Base-by-base conservation (phyloP, 2,888 invertebrate genomes). In the Dioctria rufipes region DNA sequence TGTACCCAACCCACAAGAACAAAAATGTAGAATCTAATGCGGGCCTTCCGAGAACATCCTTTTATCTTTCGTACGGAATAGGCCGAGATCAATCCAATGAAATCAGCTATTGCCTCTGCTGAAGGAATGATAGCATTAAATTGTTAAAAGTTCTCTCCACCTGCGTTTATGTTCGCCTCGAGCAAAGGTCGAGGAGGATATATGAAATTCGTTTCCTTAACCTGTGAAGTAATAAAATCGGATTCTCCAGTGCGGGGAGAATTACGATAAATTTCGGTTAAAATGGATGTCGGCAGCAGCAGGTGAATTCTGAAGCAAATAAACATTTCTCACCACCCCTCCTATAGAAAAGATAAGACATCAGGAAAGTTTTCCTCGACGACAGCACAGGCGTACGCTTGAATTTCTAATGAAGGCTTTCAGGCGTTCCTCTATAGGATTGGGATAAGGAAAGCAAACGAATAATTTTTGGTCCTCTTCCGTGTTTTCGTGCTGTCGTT, bases 101-200 rank as follows among this genome's bases (percentile, higher is more conserved):
- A 54, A 54, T 54, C 11, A 4, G 11, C 54, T 11, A 54, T 54
- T 54, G 54, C 54, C 9, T 54, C 54, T 25, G 25, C 25, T 11
- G 54, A 54, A 54, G 54, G 54, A 8, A n/a, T 54, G 54, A 54
- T 54, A 54, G 11, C 54, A 54, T 54, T 54, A 54, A 54, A 54
- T 54, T 54, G 54, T 54, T 54, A 54, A 54, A 54, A 54, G 54
- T 54, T 54, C 54, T 25, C 25, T 54, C 61, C 61, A 61, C 39
- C 37, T 61, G 61, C 51, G 51, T 39, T 61, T 39, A 61, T 61
- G 61, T 61, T 61, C 54, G 11, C n/a, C 11, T 4, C 9, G 11
- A 54, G 11, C 11, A 54, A 54, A 54, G 54, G 54, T n/a, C 54
- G 54, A 54, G 11, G 2, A 25, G 25, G 54, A 11, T 11, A 54